These are phyloP conservation scores for Ariolimax columbianus DNA, from an alignment of 2,888 invertebrate genomes.

Conservation along the genomic window DNA sequence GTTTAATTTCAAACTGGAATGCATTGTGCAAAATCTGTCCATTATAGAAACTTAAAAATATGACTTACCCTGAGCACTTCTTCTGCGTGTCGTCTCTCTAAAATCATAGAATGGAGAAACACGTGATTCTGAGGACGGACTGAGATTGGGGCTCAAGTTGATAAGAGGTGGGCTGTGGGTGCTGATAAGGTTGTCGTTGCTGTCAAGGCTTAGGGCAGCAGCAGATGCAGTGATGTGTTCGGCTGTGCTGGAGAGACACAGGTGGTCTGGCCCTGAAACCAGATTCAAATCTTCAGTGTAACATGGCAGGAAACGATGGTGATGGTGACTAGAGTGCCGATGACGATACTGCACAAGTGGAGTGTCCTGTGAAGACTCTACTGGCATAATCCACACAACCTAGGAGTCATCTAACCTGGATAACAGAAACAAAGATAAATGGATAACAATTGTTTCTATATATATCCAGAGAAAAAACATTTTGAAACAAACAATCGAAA, in stretches of 20 bases:
- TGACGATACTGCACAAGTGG: slow-evolving; percentile 57
- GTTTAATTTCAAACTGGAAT: no score
- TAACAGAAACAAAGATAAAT: background rate
- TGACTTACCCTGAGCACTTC: slow-evolving; percentile 70
- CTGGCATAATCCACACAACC: slow-evolving; percentile 65
- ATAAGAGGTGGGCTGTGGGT: slow-evolving; percentile 77
- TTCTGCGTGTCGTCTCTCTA: slow-evolving; percentile 72
- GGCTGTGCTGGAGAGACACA: slow-evolving; percentile 42
- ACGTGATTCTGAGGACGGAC: slow-evolving; percentile 61
- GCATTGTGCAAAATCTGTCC: no score
- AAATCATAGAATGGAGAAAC: slow-evolving; percentile 76
- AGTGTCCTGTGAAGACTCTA: slow-evolving; percentile 70
- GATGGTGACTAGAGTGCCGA: slow-evolving; percentile 56
- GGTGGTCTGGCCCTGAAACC: slow-evolving; percentile 51
- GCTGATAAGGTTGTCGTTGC: slow-evolving; percentile 68
- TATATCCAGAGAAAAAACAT: no score
- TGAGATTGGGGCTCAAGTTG: slow-evolving; percentile 74
- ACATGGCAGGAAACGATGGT: slow-evolving; percentile 55
- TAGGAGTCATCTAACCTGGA: slow-evolving; percentile 9
- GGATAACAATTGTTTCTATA: no score
- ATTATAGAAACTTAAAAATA: background rate
- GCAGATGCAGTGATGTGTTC: slow-evolving; percentile 44
- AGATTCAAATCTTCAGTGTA: slow-evolving; percentile 48
- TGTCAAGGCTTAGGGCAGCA: slow-evolving; percentile 47
- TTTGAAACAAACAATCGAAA: no score